A percentile compares a stretch with the other conserved stretches of the same genome.
These are phyloP conservation scores for Ganaspis brasiliensis DNA, from an alignment of 2,888 invertebrate species.

Conservation along the genomic window DNA sequence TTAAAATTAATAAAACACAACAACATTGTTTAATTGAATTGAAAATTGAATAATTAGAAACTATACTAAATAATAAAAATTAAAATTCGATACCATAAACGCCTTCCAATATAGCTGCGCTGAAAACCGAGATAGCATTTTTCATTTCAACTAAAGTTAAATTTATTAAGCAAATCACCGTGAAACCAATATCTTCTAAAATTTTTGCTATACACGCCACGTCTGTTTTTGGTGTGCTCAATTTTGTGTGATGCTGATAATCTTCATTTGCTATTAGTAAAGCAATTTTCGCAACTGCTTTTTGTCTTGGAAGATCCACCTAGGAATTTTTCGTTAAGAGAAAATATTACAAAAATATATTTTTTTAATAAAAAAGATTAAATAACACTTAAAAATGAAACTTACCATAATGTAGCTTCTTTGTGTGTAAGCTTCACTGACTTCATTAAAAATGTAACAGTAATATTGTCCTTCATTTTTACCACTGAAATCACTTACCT, in stretches of 20 bases:
- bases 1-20: not conserved
- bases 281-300: constrained; percentile 74
- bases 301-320: constrained; percentile 68
- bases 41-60: too few species aligned
- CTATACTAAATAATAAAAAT: constrained; percentile 27
- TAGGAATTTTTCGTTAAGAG: constrained; percentile 39
- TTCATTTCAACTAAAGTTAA: constrained; percentile 73
- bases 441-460: constrained; percentile 69
- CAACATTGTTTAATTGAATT: too few species aligned
- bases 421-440: constrained; percentile 69
- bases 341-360: constrained; percentile 22
- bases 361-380: constrained; percentile 38
- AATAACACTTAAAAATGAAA: constrained; percentile 8
- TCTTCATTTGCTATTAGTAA: constrained; percentile 75
- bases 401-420: constrained; percentile 68
- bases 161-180: constrained; percentile 74
- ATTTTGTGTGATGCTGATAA: constrained; percentile 67
- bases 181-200: constrained; percentile 73
- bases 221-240: constrained; percentile 74
- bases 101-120: constrained; percentile 69
- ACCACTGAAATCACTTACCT: constrained; percentile 64
- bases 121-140: constrained; percentile 73
- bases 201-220: constrained; percentile 70
- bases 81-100: constrained; percentile 71
- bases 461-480: constrained; percentile 75